Evolutionary conservation across 2,797 vertebrate genomes (phyloP).

Genomic region (Peromyscus eremicus): DNA sequence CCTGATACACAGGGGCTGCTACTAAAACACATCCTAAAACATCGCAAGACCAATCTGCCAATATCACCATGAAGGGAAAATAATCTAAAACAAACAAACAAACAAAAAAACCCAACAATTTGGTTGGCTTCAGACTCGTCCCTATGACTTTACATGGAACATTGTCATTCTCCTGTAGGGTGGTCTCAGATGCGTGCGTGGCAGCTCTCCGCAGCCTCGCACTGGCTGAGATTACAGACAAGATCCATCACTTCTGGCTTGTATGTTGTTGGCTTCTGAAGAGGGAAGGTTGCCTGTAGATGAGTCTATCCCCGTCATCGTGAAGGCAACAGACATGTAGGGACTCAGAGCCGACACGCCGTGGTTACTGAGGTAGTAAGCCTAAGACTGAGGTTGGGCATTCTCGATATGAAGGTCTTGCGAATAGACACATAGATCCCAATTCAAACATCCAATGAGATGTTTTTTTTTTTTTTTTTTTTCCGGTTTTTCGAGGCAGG

Average conservation of each 20-base stretch:
- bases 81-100: background rate
- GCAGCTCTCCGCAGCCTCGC: background rate
- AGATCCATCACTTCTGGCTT: background rate
- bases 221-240: background rate
- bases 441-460: background rate
- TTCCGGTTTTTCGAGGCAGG: too few species aligned
- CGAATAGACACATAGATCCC: background rate
- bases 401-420: background rate
- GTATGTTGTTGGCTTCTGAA: background rate
- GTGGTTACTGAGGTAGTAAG: background rate
- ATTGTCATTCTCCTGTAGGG: background rate
- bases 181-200: too few species aligned
- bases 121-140: background rate
- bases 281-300: background rate
- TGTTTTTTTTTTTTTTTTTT: too few species aligned
- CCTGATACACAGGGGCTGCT: background rate
- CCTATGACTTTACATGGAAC: background rate
- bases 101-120: too few species aligned
- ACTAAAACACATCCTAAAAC: conserved; percentile 28
- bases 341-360: background rate
- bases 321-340: background rate
- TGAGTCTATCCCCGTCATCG: background rate
- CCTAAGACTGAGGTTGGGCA: background rate
- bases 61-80: background rate
- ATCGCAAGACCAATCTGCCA: conserved; percentile 17